A percentile compares a stretch with the other conserved stretches of the same genome.
phyloP scores from a whole-genome alignment of 2,113 vertebrate genomes.

The Sciurus niger region DNA sequence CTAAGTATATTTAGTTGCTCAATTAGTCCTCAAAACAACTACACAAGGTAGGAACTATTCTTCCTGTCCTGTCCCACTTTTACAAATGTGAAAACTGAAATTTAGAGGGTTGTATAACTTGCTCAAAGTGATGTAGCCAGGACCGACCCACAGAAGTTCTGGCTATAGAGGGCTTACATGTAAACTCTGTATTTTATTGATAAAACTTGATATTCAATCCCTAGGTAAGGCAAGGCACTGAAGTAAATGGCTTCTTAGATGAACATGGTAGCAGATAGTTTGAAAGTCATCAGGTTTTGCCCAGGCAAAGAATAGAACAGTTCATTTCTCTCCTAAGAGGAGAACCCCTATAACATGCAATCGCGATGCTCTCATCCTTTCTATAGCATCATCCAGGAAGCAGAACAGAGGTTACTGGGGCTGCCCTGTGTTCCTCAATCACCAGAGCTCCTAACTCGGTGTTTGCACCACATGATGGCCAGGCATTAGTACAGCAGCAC shows the following conservation, averaged over 20 bases:
- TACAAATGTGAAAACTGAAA: not conserved
- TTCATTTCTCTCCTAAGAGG: not conserved
- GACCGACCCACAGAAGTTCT: not conserved
- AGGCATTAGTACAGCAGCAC: not conserved
- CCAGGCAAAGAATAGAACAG: not conserved
- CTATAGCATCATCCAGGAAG: not conserved
- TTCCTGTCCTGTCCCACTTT: not conserved
- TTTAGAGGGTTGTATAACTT: not conserved
- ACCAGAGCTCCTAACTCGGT: not conserved
- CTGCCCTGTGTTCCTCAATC: not conserved
- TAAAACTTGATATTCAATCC: not conserved
- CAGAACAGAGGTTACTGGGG: not conserved
- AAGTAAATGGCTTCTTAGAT: not conserved
- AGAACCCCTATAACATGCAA: not conserved
- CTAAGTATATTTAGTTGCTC: not conserved
- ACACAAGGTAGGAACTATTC: not conserved
- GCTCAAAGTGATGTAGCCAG: not conserved
- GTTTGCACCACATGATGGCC: not conserved
- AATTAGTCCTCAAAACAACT: not conserved
- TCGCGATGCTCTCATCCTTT: not conserved
- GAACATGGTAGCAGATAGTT: not conserved
- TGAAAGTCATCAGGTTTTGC: not conserved
- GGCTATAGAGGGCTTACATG: not conserved
- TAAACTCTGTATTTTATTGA: not conserved
- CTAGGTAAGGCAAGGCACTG: not conserved